Evolutionary conservation across 2,797 vertebrate genomes (phyloP).

Genomic region (Balearica regulorum): DNA sequence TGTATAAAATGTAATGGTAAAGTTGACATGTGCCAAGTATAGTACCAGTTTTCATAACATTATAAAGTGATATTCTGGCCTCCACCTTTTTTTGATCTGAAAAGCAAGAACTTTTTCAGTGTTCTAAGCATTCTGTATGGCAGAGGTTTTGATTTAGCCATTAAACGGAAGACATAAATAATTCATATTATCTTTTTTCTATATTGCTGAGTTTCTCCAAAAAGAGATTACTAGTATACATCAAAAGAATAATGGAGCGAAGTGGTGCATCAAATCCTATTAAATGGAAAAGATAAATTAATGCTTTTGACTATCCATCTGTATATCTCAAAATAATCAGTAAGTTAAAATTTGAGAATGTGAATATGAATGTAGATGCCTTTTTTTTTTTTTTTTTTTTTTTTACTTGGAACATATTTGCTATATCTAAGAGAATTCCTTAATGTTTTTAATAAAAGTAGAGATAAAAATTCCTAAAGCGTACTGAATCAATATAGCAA

Average conservation of each 20-base stretch:
- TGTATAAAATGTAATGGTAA: background rate
- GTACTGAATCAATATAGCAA: conserved; percentile 74
- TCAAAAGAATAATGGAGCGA: background rate
- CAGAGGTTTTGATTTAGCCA: background rate
- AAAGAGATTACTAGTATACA: background rate
- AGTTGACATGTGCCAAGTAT: background rate
- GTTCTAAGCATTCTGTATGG: background rate
- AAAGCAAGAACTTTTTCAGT: background rate
- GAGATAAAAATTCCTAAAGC: conserved; percentile 78
- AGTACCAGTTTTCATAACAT: background rate
- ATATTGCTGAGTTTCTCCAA: background rate
- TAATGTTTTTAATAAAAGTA: conserved; percentile 43
- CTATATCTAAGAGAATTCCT: background rate
- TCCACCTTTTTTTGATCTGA: background rate
- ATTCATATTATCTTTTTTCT: background rate
- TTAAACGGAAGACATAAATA: background rate
- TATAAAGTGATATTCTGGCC: background rate
- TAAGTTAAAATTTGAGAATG: background rate
- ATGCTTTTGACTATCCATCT: background rate
- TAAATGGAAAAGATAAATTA: background rate
- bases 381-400: background rate
- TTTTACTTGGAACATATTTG: background rate
- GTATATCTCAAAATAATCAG: background rate
- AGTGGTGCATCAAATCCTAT: background rate
- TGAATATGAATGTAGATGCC: background rate